Base-by-base conservation (phyloP, 1,140 invertebrate genomes). In the Parapsyche elsis region DNA sequence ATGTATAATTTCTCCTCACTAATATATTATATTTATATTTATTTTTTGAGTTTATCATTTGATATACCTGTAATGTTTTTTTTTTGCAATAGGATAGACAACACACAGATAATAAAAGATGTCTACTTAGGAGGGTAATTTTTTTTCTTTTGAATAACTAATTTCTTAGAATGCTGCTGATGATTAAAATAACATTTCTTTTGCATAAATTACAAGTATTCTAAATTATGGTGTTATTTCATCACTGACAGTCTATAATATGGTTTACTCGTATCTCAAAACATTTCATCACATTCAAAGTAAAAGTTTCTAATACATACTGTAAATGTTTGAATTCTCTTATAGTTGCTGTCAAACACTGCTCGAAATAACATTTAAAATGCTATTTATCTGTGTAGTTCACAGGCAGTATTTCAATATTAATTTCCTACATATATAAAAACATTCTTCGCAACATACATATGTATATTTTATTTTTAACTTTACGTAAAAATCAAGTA, bases 81-180 rank as follows among this genome's bases (percentile, higher is more conserved):
- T 67, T 67, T 67, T 81, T 71, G 79, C 76, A 78, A 80, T 80
- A 78, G 79, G 77, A 83, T 75, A 81, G 76, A 81, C 73, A 76
- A 83, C 81, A 83, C 79, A 79, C 76, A 81, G 76, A 83, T 78
- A 76, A 81, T 76, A 70, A 83, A 77, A 79, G 77, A 82, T 53
- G 81, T 78, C 81, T 82, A 82, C 78, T 44, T 71, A 82, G 23
- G 80, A 71, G 75, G 30, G 45, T 46, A 46, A 46, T 46, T 73
- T 71, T 45, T n/a, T 73, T 73, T 73, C 49, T 26, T 26, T 12
- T 21, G 71, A 46, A 7, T 57, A 75, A 75, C 46, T 73, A 73
- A n/a, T 73, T 46, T 19, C 10, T 10, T 73, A 24, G 30, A 38
- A 38, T 38, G 30, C 7, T 38, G 30, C 30, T 38, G 30, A 38